Percentiles rank a stretch among this genome's conserved stretches.
phyloP scores from a whole-genome alignment of 2,797 vertebrate species.

The Odontamblyopus lacepedii region DNA sequence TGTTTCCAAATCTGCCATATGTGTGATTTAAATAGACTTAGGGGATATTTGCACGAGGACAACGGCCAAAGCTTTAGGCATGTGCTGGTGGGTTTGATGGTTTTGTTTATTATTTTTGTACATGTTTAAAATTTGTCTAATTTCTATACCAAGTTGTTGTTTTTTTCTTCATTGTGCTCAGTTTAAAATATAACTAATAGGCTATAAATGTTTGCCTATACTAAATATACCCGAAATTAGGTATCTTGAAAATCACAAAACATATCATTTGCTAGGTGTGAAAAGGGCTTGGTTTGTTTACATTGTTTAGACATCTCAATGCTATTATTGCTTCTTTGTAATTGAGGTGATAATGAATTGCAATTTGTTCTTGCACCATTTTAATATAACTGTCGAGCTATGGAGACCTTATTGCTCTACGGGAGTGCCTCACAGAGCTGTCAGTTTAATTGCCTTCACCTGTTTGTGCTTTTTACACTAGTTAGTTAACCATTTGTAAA shows the following conservation, averaged over 20 bases:
- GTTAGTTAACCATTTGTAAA: not conserved
- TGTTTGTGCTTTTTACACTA: not conserved
- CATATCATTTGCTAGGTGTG: not conserved
- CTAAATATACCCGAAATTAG: too few relatives aligned
- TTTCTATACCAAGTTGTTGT: not conserved
- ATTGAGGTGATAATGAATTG: too few relatives aligned
- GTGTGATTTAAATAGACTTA: constrained; percentile 49
- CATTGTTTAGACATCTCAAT: not conserved
- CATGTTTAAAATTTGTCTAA: not conserved
- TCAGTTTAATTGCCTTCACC: not conserved
- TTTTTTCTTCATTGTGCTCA: too few relatives aligned
- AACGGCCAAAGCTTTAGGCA: not conserved
- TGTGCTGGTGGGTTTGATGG: constrained; percentile 2
- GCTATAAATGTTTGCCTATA: too few relatives aligned
- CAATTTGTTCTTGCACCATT: not conserved
- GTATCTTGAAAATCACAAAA: not conserved
- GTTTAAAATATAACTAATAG: too few relatives aligned
- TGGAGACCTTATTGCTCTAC: not conserved
- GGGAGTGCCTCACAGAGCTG: not conserved
- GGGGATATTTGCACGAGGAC: not conserved
- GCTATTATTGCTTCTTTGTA: too few relatives aligned
- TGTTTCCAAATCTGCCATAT: constrained; percentile 41
- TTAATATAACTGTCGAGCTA: not conserved
- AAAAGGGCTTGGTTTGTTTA: not conserved
- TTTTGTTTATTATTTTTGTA: not conserved